These are phyloP conservation scores for Agelas oroides DNA, from an alignment of 37 sponge, comb jelly and placozoan genomes.

Conservation along the genomic window DNA sequence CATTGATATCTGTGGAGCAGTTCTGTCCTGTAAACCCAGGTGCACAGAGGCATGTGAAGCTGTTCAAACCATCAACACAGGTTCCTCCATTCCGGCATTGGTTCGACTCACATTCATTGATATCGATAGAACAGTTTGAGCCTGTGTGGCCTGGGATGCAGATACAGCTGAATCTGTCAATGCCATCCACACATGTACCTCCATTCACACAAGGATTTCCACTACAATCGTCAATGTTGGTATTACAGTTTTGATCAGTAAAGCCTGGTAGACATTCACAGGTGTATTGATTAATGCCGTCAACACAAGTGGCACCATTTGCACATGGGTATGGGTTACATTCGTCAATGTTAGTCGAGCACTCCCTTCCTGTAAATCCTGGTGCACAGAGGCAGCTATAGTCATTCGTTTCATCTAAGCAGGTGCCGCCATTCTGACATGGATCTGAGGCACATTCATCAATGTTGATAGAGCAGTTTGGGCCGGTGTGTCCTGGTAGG, in stretches of 20 bases:
- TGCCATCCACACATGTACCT: conserved; percentile 57
- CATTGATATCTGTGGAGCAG: conserved; percentile 70
- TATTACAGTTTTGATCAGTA: conserved; percentile 62
- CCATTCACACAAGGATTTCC: conserved; percentile 56
- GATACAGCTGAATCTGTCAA: conserved; percentile 45
- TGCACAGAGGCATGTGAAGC: conserved; percentile 53
- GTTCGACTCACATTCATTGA: conserved; percentile 45
- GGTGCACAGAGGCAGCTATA: conserved; percentile 25
- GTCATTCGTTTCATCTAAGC: conserved; percentile 11
- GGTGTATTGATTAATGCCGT: conserved; percentile 30
- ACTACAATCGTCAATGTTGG: conserved; percentile 72
- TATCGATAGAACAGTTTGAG: conserved; percentile 19
- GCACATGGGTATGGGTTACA: conserved; percentile 51
- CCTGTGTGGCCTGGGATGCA: conserved; percentile 41
- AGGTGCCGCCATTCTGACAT: conserved; percentile 43
- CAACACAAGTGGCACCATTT: conserved; percentile 65
- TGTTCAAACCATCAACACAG: conserved; percentile 54
- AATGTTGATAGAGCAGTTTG: conserved; percentile 34
- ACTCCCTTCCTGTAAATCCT: conserved; percentile 66
- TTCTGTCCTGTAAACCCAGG: conserved; percentile 60
- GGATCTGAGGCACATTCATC: conserved; percentile 15
- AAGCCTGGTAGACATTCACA: conserved; percentile 77
- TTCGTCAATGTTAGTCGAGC: conserved; percentile 65
- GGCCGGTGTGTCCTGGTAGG: conserved; percentile 17
- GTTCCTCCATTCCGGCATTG: conserved; percentile 67